Evolutionary conservation across 2,113 vertebrate genomes (phyloP).

Genomic region (Phasianus colchicus): DNA sequence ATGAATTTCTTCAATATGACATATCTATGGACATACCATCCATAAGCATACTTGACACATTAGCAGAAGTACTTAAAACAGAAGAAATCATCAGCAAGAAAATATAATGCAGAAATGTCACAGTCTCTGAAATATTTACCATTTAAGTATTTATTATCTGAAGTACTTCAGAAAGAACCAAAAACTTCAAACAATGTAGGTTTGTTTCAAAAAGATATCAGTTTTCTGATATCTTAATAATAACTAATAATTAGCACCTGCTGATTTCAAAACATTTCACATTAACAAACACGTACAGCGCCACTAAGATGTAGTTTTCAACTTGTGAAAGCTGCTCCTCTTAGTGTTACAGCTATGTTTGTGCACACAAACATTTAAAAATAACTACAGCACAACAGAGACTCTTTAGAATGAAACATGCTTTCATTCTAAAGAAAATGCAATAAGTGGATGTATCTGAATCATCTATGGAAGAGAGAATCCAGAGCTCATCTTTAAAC

Average conservation of each 20-base stretch:
- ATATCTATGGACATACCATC: not conserved
- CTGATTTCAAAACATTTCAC: not conserved
- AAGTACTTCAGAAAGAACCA: not conserved
- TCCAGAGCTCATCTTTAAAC: not conserved
- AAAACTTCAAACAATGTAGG: not conserved
- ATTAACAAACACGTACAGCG: not conserved
- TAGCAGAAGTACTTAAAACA: not conserved
- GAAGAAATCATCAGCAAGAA: not conserved
- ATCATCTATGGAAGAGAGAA: not conserved
- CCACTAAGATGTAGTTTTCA: not conserved
- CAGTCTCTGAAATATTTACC: not conserved
- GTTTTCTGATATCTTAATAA: not conserved
- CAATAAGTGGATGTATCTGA: not conserved
- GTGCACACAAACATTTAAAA: not conserved
- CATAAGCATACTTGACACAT: not conserved
- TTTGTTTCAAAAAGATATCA: not conserved
- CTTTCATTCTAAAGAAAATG: not conserved
- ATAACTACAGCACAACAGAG: not conserved
- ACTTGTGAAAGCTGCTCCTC: not conserved
- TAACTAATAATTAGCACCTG: not conserved
- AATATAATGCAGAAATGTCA: not conserved
- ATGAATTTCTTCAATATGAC: not conserved
- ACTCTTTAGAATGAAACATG: not conserved
- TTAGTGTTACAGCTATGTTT: not conserved
- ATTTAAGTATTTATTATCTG: not conserved